Evolutionary conservation across 2,113 vertebrate genomes (phyloP), one percentile per base, ranked within the genome.

Genomic region (Neomonachus schauinslandi): DNA sequence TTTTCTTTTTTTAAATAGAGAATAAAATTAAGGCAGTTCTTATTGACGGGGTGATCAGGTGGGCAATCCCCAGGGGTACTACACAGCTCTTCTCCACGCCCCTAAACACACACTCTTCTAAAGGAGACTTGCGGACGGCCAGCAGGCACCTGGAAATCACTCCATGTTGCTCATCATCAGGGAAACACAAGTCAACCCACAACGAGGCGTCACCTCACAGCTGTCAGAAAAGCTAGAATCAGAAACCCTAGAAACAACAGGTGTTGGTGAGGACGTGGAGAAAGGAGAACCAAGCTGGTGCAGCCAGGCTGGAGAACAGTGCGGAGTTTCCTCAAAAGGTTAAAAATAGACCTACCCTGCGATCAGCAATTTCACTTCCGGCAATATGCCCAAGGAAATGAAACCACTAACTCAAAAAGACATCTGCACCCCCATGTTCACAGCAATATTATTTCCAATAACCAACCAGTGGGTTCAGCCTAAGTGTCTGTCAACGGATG

Each of bases 401-500:
- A 18, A 46, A 5, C 24, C 42, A 31, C 42, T 18, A 4, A 49
- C 7, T 15, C 33, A n/a, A 16, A 67, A 7, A 18, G 65, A 69
- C 65, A 11, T 13, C 42, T 51, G 57, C 55, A 13, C 4, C 15
- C 51, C 55, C 39, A 7, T 24, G n/a, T 13, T 36, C 72, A 77
- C 42, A 5, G 72, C 3, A 36, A 15, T 39, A n/a, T 14, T 13
- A 4, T 4, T 61, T 15, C 18, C 39, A 18, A 11, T 16, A 49
- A 22, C 42, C 57, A n/a, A n/a, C 72, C 46, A 4, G 3, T 26
- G 55, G 4, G 46, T n/a, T 21, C 55, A 28, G 18, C 59, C 42
- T 9, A 21, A 5, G 33, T 8, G 22, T 36, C 57, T 7, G 31
- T 14, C 0, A 0, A 5, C 0, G 4, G 33, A 36, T 0, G 46